These are phyloP conservation scores for Sebastes steindachneri DNA, from an alignment of 2,797 vertebrate genomes.

Conservation along the genomic window DNA sequence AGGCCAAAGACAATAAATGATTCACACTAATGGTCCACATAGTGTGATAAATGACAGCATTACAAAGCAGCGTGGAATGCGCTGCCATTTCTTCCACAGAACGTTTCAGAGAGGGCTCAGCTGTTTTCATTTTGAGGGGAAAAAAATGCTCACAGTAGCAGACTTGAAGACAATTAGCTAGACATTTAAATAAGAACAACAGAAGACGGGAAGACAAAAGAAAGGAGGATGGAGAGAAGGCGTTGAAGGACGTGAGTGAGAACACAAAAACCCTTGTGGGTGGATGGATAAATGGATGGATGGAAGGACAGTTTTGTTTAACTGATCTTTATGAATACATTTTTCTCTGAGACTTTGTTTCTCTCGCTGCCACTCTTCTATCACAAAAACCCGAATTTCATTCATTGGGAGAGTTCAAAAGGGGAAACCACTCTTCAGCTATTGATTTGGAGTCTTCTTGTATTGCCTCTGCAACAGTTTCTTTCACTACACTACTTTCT, in stretches of 20 bases:
- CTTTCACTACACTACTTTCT: background rate
- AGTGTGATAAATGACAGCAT: constrained; percentile 73
- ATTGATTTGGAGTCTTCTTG: background rate
- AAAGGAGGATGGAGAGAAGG: background rate
- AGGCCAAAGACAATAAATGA: constrained; percentile 76
- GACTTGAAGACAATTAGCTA: constrained; percentile 37
- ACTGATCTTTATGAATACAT: background rate
- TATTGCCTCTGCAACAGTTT: background rate
- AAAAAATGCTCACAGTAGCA: constrained; percentile 30
- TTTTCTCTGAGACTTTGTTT: background rate
- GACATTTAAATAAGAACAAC: constrained; percentile 43
- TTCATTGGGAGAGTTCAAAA: background rate
- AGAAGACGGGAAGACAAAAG: background rate
- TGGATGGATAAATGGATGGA: constrained; percentile 2
- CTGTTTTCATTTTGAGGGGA: constrained; percentile 39
- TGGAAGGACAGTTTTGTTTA: background rate
- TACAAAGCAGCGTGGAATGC: constrained; percentile 69
- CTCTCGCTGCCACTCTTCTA: background rate
- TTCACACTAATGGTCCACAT: constrained; percentile 69
- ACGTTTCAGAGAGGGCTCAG: constrained; percentile 23
- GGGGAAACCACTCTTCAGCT: background rate
- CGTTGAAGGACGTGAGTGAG: background rate
- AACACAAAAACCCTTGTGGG: constrained; percentile 5
- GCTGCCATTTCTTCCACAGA: constrained; percentile 45
- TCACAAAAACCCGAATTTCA: background rate